Conservation (phyloP, 2,797 vertebrate species). For the Podargus strigoides region DNA sequence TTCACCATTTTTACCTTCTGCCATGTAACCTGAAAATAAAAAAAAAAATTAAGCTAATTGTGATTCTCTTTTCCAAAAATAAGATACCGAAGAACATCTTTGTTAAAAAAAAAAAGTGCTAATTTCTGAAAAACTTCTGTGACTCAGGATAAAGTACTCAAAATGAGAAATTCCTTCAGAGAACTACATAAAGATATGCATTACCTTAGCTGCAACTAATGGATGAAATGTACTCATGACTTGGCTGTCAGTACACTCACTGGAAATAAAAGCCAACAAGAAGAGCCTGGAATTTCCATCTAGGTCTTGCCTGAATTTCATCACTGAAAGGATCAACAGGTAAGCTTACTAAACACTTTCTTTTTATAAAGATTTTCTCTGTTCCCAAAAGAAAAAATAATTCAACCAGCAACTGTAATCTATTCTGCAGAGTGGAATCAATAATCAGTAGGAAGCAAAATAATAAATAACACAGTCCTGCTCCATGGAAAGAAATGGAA, state of each 20-base stretch:
- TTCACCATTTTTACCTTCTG: neutral
- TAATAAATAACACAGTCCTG: conserved; percentile 44
- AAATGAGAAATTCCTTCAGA: neutral
- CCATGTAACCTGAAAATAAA: neutral
- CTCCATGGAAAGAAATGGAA: conserved; percentile 40
- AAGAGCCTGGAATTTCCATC: neutral
- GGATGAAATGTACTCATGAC: neutral
- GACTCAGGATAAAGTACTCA: neutral
- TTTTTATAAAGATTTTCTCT: conserved; percentile 22
- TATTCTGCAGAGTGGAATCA: conserved; percentile 10
- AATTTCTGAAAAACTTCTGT: neutral
- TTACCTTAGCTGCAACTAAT: neutral
- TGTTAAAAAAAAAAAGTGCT: neutral
- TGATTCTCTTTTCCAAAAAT: neutral
- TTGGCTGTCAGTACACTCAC: neutral
- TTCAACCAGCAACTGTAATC: neutral
- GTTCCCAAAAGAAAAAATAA: neutral
- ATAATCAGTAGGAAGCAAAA: conserved; percentile 55
- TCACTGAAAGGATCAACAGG: neutral
- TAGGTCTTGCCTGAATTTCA: neutral
- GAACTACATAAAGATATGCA: neutral
- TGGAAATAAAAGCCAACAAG: neutral
- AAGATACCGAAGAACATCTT: neutral
- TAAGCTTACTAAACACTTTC: conserved; percentile 1
- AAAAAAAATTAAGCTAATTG: neutral